Percentiles rank a stretch among this genome's conserved stretches.
Conservation (phyloP, 1,140 invertebrate genomes). For the Drosophila obscura region DNA sequence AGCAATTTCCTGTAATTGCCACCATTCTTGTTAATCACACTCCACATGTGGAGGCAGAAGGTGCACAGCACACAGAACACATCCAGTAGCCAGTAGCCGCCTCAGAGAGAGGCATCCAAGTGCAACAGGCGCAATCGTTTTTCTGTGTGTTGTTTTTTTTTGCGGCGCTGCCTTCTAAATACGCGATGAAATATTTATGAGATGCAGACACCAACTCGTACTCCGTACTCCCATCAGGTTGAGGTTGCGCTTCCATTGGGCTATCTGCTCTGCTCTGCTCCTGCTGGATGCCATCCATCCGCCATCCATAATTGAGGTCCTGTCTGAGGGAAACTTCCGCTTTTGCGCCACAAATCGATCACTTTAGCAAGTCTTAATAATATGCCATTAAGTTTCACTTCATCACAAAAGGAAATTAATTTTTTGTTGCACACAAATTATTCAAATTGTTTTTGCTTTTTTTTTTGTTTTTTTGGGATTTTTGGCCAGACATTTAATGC, state of each 20-base stretch:
- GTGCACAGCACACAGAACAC: slow-evolving; percentile 3
- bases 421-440: not conserved
- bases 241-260: slow-evolving; percentile 5
- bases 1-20: slow-evolving; percentile 82
- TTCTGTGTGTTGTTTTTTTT: not conserved
- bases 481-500: slow-evolving; percentile 8
- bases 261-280: slow-evolving; percentile 13
- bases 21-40: slow-evolving; percentile 83
- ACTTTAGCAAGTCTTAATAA: slow-evolving; percentile 47
- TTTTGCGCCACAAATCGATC: slow-evolving; percentile 40
- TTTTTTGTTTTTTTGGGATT: not conserved
- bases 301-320: slow-evolving; percentile 53
- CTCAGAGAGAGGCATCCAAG: slow-evolving; percentile 33
- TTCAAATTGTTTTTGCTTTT: not conserved
- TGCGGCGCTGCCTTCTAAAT: slow-evolving; percentile 55
- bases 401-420: slow-evolving; percentile 11
- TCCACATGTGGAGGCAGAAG: slow-evolving; percentile 15
- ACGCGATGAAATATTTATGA: slow-evolving; percentile 81
- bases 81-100: slow-evolving; percentile 51
- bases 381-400: slow-evolving; percentile 19
- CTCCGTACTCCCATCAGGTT: slow-evolving; percentile 19
- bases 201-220: slow-evolving; percentile 43
- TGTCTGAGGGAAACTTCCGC: slow-evolving; percentile 30
- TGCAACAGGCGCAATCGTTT: slow-evolving; percentile 54
- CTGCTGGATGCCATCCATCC: not conserved